Evolutionary conservation across 2,888 invertebrate genomes (phyloP).

Genomic region (Pimpla rufipes): DNA sequence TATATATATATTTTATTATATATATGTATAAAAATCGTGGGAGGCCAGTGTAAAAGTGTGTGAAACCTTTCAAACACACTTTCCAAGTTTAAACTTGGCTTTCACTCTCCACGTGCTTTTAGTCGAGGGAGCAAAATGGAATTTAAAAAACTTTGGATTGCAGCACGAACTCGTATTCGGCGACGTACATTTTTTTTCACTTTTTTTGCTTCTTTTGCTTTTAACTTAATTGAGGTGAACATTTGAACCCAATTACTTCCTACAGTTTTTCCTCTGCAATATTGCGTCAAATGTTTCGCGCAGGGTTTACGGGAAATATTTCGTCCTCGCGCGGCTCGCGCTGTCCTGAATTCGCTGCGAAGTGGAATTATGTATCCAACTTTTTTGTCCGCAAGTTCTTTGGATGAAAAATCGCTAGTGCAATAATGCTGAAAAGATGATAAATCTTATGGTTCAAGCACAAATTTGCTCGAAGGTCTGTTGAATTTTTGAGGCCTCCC

Average conservation of each 20-base stretch:
- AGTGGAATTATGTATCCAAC: not conserved
- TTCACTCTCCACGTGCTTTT: conserved; percentile 13
- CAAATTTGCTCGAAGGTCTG: no score
- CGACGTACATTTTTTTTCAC: not conserved
- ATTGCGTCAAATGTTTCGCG: not conserved
- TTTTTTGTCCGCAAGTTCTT: no score
- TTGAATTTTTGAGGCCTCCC: no score
- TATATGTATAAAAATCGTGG: not conserved
- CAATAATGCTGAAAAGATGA: no score
- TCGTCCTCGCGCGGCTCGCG: not conserved
- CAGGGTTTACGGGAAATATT: not conserved
- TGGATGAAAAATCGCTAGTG: no score
- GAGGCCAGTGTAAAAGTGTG: conserved; percentile 4
- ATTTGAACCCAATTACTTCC: not conserved
- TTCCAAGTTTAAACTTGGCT: conserved; percentile 31
- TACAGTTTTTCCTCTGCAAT: not conserved
- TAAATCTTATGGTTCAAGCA: no score
- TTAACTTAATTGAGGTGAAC: not conserved
- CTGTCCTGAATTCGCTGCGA: not conserved
- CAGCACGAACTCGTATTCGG: not conserved
- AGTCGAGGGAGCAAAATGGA: not conserved
- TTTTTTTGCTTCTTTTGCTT: not conserved
- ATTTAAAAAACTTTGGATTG: conserved; percentile 12
- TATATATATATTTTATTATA: no score
- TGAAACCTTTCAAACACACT: conserved; percentile 20